Conservation (phyloP, 2,888 invertebrate genomes). For the Phengaris arion region DNA sequence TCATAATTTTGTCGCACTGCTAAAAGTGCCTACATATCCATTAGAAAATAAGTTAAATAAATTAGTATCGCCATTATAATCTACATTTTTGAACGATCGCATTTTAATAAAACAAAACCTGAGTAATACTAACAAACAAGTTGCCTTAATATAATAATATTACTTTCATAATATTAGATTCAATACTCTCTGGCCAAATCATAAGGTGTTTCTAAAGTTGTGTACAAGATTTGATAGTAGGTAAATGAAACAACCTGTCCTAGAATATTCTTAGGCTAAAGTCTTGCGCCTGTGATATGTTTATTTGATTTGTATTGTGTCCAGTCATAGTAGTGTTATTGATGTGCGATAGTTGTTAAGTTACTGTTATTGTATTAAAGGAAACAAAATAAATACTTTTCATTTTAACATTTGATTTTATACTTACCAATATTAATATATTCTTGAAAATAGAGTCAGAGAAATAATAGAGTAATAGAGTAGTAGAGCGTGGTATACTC, state of each 20-base stretch:
- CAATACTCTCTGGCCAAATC: neutral
- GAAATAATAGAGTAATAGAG: too few species aligned
- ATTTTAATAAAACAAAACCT: neutral
- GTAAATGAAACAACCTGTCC: neutral
- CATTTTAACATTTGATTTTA: constrained; percentile 8
- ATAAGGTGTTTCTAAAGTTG: neutral
- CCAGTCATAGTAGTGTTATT: constrained; percentile 26
- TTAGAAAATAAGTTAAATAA: neutral
- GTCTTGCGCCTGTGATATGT: constrained; percentile 52
- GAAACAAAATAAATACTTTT: constrained; percentile 16
- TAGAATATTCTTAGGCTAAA: constrained; percentile 26
- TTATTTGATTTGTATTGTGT: constrained; percentile 40
- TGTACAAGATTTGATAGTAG: neutral
- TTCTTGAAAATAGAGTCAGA: neutral
- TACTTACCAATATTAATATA: neutral
- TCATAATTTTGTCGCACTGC: neutral
- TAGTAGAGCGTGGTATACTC: too few species aligned
- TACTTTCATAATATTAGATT: neutral
- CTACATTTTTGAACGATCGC: neutral
- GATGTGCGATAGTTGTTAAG: neutral
- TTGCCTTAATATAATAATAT: neutral
- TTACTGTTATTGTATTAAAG: constrained; percentile 18
- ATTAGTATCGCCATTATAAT: neutral
- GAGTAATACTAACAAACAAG: neutral
- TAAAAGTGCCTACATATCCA: neutral